Evolutionary conservation across 2,113 vertebrate genomes (phyloP).

Genomic region (Oxyruncus cristatus): DNA sequence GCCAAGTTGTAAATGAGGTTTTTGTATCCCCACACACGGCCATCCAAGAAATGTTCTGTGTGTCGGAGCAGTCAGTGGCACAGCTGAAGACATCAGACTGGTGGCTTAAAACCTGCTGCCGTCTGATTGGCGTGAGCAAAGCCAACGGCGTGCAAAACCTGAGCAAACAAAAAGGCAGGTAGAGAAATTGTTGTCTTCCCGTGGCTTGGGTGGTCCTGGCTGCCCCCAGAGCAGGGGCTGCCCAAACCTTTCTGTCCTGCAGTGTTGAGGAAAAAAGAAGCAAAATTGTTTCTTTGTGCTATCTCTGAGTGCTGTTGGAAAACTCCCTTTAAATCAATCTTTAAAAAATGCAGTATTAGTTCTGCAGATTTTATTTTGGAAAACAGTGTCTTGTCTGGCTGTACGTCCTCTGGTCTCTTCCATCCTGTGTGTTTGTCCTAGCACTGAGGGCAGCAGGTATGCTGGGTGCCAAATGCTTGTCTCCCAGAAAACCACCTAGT

Average conservation of each 20-base stretch:
- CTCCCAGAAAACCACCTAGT: not conserved
- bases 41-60: conserved; percentile 2
- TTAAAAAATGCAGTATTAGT: not conserved
- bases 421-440: rapidly evolving
- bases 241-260: not conserved
- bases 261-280: not conserved
- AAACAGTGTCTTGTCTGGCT: not conserved
- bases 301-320: not conserved
- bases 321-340: not conserved
- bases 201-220: not conserved
- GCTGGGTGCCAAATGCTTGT: not conserved
- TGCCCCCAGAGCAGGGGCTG: not conserved
- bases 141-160: not conserved
- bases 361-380: not conserved
- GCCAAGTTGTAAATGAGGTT: conserved; percentile 40
- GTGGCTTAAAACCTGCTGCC: conserved; percentile 9
- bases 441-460: not conserved
- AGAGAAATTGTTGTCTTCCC: not conserved
- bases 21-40: not conserved
- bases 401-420: not conserved
- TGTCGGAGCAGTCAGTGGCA: not conserved
- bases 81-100: conserved; percentile 15
- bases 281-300: not conserved
- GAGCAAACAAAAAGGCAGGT: not conserved
- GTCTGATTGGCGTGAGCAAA: not conserved